Conservation (phyloP, 2,888 invertebrate genomes). For the Halocaridina rubra region DNA sequence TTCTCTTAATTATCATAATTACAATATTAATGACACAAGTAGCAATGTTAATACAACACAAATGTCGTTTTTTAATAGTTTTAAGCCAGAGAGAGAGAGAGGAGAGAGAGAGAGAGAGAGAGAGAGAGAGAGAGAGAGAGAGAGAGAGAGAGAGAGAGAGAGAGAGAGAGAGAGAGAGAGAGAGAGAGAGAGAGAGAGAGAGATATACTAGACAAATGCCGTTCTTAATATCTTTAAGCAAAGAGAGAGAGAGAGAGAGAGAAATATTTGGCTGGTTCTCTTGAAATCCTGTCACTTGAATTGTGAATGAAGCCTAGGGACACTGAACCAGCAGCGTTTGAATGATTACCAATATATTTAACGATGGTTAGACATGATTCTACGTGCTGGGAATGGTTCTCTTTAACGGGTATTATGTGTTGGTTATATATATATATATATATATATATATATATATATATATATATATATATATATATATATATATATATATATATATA, state of each 20-base stretch:
- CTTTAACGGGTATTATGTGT: background rate
- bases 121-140: background rate
- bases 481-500: background rate
- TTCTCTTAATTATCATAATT: no score
- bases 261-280: background rate
- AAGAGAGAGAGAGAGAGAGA: background rate
- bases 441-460: background rate
- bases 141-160: background rate
- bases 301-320: background rate
- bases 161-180: background rate
- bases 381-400: background rate
- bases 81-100: constrained; percentile 13
- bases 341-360: background rate
- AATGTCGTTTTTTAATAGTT: constrained; percentile 38
- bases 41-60: constrained; percentile 47
- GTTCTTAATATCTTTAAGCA: background rate
- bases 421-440: background rate
- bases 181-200: background rate
- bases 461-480: constrained; percentile 4
- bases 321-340: constrained; percentile 54
- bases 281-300: no score
- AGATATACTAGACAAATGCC: background rate
- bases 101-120: background rate
- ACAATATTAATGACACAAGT: constrained; percentile 45
- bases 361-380: background rate